Evolutionary conservation across 2,113 vertebrate species (phyloP).

Genomic region (Gallinago media): DNA sequence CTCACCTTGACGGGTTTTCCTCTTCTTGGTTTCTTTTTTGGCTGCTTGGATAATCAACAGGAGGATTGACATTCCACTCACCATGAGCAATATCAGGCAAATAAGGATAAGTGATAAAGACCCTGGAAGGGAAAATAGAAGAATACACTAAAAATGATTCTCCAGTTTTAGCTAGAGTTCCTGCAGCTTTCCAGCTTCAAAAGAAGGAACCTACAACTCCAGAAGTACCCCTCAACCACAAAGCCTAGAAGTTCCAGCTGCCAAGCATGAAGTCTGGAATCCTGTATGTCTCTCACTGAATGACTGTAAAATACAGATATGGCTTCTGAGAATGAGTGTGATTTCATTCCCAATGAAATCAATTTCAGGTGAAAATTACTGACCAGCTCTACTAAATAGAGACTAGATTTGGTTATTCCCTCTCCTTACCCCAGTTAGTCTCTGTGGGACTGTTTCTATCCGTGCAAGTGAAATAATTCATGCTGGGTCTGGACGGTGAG

Average conservation of each 20-base stretch:
- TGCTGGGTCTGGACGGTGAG: background rate
- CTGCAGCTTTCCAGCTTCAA: background rate
- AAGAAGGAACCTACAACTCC: background rate
- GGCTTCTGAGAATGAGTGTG: background rate
- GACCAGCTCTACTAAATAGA: background rate
- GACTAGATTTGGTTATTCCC: background rate
- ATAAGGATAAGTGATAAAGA: conserved; percentile 20
- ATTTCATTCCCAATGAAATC: background rate
- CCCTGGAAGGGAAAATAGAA: background rate
- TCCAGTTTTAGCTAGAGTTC: background rate
- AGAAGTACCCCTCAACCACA: background rate
- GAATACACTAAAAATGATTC: background rate
- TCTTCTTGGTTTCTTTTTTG: conserved; percentile 16
- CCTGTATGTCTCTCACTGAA: background rate
- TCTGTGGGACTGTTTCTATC: background rate
- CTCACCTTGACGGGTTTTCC: background rate
- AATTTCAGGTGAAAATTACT: background rate
- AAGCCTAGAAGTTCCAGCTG: background rate
- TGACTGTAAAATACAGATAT: background rate
- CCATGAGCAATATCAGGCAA: background rate
- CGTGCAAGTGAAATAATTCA: background rate
- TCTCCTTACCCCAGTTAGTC: conserved; percentile 47
- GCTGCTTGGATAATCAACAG: conserved; percentile 39
- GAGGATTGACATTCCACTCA: conserved; percentile 36
- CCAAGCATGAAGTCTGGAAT: background rate